phyloP scores from a whole-genome alignment of 1,140 invertebrate species.

The Lerema accius region DNA sequence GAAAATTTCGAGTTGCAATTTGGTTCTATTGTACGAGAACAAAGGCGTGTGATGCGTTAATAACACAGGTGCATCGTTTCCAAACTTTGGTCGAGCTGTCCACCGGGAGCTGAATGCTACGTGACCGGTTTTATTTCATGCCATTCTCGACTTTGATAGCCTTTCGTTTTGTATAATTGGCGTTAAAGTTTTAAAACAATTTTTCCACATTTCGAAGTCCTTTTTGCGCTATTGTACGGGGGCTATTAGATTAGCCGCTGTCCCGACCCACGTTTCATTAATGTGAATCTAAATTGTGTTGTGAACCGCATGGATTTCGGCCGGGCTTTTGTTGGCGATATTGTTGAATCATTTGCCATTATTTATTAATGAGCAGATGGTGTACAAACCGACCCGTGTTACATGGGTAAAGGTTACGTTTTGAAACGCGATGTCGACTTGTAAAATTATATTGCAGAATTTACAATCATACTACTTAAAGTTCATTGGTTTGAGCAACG shows the following conservation, averaged over 20 bases:
- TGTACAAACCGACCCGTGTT: constrained; percentile 8
- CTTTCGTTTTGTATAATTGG: constrained; percentile 70
- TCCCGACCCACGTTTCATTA: constrained; percentile 67
- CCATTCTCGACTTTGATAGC: constrained; percentile 67
- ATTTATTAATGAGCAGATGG: constrained; percentile 48
- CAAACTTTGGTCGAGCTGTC: no score
- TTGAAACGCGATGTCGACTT: constrained; percentile 12
- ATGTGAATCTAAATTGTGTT: constrained; percentile 71
- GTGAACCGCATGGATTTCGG: constrained; percentile 49
- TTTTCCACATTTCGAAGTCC: constrained; percentile 59
- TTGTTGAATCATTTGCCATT: constrained; percentile 51
- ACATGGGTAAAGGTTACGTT: constrained; percentile 17
- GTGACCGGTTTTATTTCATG: constrained; percentile 73
- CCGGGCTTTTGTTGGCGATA: constrained; percentile 54
- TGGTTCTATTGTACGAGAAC: constrained; percentile 72
- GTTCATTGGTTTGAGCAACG: not conserved
- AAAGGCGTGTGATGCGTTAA: constrained; percentile 75
- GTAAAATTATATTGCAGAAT: constrained; percentile 16
- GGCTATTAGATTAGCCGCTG: constrained; percentile 56
- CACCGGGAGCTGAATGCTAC: constrained; percentile 53
- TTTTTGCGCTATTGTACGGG: constrained; percentile 56
- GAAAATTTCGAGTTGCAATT: constrained; percentile 76
- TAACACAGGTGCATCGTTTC: constrained; percentile 73
- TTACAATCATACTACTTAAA: constrained; percentile 1
- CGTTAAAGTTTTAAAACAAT: constrained; percentile 63